These are phyloP conservation scores for Gobio gobio DNA, from an alignment of 2,113 vertebrate species.

Conservation along the genomic window DNA sequence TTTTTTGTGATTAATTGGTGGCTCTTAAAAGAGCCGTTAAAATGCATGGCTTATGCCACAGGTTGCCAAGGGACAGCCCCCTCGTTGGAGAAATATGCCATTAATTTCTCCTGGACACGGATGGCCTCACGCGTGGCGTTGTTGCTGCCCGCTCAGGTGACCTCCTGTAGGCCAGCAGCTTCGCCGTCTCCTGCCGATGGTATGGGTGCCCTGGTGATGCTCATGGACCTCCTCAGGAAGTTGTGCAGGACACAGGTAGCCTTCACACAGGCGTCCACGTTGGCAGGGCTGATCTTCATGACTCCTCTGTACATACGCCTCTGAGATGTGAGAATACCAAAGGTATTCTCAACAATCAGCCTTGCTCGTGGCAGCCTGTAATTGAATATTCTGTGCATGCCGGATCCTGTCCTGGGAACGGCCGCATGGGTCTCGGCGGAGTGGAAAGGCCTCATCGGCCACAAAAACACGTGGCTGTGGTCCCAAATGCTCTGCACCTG, in stretches of 20 bases:
- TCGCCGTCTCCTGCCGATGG: neutral
- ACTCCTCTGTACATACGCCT: too few relatives aligned
- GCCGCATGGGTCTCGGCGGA: too few relatives aligned
- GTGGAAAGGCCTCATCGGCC: too few relatives aligned
- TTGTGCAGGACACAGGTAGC: conserved; percentile 13
- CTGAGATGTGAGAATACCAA: too few relatives aligned
- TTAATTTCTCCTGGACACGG: neutral
- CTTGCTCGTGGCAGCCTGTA: too few relatives aligned
- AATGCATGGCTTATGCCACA: neutral
- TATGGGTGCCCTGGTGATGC: neutral
- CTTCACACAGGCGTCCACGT: neutral
- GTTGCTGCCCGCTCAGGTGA: neutral
- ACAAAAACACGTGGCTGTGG: too few relatives aligned
- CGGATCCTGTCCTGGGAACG: too few relatives aligned
- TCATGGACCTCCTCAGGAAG: neutral
- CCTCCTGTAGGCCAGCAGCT: neutral
- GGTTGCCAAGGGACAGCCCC: too few relatives aligned
- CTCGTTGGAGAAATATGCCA: neutral
- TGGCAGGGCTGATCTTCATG: neutral
- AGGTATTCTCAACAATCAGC: too few relatives aligned
- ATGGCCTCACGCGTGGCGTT: neutral
- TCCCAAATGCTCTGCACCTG: too few relatives aligned
- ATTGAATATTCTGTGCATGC: too few relatives aligned
- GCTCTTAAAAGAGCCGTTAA: neutral
- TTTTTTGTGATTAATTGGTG: neutral